Evolutionary conservation across 2,797 vertebrate species (phyloP).

Genomic region (Takifugu ocellatus): DNA sequence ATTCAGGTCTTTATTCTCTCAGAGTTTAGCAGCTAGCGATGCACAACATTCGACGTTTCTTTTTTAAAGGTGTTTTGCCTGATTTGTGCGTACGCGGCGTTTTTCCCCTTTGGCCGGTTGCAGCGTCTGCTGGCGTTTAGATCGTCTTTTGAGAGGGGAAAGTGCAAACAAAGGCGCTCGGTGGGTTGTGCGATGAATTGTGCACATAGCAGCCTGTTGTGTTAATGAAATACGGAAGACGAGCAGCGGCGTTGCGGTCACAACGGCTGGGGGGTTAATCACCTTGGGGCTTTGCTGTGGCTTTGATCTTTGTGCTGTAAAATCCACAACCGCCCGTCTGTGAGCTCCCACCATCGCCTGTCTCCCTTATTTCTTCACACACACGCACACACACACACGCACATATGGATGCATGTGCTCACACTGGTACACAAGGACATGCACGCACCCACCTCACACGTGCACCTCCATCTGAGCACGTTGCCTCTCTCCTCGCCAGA

Average conservation of each 20-base stretch:
- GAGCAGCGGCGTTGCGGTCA: slow-evolving; percentile 50
- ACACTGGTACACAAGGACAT: slow-evolving; percentile 36
- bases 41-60: not conserved
- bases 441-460: slow-evolving; percentile 27
- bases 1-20: not conserved
- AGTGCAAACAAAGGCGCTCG: slow-evolving; percentile 11
- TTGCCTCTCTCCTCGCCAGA: slow-evolving; percentile 51
- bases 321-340: slow-evolving; percentile 61
- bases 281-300: slow-evolving; percentile 59
- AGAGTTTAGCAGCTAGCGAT: not conserved
- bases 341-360: slow-evolving; percentile 29
- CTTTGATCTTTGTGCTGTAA: slow-evolving; percentile 66
- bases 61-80: not conserved
- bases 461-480: slow-evolving; percentile 36
- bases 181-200: slow-evolving; percentile 18
- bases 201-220: slow-evolving; percentile 19
- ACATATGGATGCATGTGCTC: slow-evolving; percentile 35
- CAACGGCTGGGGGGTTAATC: slow-evolving; percentile 61
- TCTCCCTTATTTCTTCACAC: slow-evolving; percentile 15
- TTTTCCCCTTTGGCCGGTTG: slow-evolving; percentile 9
- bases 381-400: slow-evolving; percentile 12
- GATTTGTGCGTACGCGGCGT: not conserved
- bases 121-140: not conserved
- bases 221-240: slow-evolving; percentile 41
- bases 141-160: not conserved